Evolutionary conservation across 64 coral and sea anemone species (phyloP).

Genomic region (Acropora yongei): DNA sequence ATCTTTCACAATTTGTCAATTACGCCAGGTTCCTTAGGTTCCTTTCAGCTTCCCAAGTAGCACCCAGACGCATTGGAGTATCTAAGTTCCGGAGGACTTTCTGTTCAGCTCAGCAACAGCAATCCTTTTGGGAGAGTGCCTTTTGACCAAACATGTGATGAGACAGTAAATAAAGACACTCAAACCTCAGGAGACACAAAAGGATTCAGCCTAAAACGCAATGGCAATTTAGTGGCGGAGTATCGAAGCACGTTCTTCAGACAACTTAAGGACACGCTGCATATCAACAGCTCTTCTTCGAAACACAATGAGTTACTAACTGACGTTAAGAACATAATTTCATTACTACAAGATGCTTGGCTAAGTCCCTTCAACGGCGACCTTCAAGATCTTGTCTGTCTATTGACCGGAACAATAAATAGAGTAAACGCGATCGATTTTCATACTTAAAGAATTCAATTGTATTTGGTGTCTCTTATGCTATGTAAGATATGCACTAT

Average conservation of each 20-base stretch:
- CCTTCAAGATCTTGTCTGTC: constrained; percentile 43
- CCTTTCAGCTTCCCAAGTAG: neutral
- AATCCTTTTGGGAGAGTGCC: constrained; percentile 66
- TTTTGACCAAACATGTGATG: constrained; percentile 64
- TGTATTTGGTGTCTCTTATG: too few relatives aligned
- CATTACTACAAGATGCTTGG: constrained; percentile 3
- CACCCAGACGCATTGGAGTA: too few relatives aligned
- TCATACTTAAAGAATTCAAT: too few relatives aligned
- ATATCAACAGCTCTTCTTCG: constrained; percentile 1
- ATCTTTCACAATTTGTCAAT: neutral
- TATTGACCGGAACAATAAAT: constrained; percentile 10
- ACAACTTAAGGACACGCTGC: constrained; percentile 54
- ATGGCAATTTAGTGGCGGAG: constrained; percentile 62
- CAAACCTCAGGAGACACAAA: constrained; percentile 58
- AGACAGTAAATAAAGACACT: constrained; percentile 73
- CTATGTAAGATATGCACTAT: too few relatives aligned
- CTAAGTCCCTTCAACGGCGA: neutral
- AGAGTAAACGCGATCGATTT: too few relatives aligned
- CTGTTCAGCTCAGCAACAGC: constrained; percentile 51
- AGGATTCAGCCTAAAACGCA: constrained; percentile 77
- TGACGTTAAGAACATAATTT: constrained; percentile 44
- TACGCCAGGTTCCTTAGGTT: constrained; percentile 73
- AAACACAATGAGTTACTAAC: constrained; percentile 61
- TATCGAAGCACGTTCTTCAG: constrained; percentile 63
- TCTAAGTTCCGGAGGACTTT: constrained; percentile 54